Evolutionary conservation across 2,113 vertebrate genomes (phyloP), one percentile per base, ranked within the genome.

Genomic region (Plestiodon gilberti): DNA sequence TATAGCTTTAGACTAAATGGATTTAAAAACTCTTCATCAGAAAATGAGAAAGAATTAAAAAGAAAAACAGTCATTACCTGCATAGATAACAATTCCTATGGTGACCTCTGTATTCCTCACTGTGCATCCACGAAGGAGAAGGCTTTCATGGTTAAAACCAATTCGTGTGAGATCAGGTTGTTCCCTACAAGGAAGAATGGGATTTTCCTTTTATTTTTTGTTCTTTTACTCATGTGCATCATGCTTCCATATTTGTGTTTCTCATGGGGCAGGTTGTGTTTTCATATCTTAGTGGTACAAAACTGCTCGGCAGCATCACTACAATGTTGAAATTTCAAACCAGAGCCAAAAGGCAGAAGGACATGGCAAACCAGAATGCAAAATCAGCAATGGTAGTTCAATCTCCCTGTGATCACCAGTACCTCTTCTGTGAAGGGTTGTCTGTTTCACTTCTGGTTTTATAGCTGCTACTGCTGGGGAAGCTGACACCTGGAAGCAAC

Each of bases 91-190:
- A 69, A 97, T 96, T 90, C 97, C 97, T 77, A 92, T 1, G 22
- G 93, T 94, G 65, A 87, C 85, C 78, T 97, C 95, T 0, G 97
- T 97, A 80, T 97, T 97, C 87, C 96, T 95, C 82, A 98, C 91
- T 52, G 97, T 97, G 87, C 97, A 97, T 38, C 96, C 97, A 89
- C 97, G 96, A 80, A 97, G 97, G 89, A 98, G 94, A 78, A 97
- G 96, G 77, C 94, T 97, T 89, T 97, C 96, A 28, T 93, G 96
- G 91, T 96, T 95, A 90, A 96, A 95, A 83, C 95, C 96, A 67
- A 96, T 94, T 55, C 91, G 97, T 88, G 96, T 96, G 81, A 96
- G 89, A 93, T 98, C 96, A 62, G 97, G 94, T 82, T 95, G 96
- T 86, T 98, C 97, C 96, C 99, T 99, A 94, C 86, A 91, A 94